These are phyloP conservation scores for Synanthedon formicaeformis DNA, from an alignment of 2,888 invertebrate genomes.

Conservation along the genomic window DNA sequence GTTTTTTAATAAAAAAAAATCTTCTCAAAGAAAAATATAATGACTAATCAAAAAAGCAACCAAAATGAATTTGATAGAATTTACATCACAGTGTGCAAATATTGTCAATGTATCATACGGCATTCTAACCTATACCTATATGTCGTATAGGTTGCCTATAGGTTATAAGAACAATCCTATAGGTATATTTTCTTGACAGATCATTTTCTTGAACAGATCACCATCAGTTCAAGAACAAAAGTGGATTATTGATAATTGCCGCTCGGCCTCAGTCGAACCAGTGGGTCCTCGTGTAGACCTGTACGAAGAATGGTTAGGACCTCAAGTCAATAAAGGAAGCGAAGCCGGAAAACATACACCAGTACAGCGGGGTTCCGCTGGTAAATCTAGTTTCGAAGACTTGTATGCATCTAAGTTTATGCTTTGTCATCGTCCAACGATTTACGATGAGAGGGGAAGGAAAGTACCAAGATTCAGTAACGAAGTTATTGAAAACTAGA, in stretches of 20 bases:
- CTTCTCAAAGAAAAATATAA: no score
- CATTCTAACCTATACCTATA: no score
- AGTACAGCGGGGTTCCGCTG: background rate
- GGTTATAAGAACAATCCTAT: no score
- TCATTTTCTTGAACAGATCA: conserved; percentile 30
- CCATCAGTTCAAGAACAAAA: conserved; percentile 65
- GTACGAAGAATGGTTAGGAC: conserved; percentile 61
- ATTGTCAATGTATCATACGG: no score
- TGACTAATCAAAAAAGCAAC: no score
- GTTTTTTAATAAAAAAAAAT: no score
- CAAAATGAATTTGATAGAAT: no score
- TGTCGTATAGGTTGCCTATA: no score
- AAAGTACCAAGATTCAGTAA: background rate
- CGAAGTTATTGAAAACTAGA: no score
- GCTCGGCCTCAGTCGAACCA: conserved; percentile 67
- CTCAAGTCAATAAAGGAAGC: conserved; percentile 5
- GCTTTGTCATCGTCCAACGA: background rate
- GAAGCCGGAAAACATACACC: background rate
- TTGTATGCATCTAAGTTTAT: background rate
- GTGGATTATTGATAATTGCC: conserved; percentile 76
- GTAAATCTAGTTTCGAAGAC: background rate
- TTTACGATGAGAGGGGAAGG: background rate
- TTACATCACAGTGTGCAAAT: no score
- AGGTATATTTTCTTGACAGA: no score
- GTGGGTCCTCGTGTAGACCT: conserved; percentile 65